phyloP scores from a whole-genome alignment of 1,140 invertebrate genomes.

The Macrosteles quadrilineatus region DNA sequence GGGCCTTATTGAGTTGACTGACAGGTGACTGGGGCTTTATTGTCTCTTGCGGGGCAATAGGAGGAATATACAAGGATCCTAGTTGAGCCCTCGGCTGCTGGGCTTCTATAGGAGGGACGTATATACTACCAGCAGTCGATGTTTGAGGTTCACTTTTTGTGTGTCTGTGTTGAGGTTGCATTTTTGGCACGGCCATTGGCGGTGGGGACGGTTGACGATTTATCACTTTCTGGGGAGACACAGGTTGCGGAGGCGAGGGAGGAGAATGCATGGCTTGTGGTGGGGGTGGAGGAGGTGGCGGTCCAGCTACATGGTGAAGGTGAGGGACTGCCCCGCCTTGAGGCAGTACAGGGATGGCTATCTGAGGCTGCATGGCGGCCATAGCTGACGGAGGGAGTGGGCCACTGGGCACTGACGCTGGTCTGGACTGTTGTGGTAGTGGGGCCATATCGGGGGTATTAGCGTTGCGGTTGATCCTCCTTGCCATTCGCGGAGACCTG shows the following conservation, averaged over 20 bases:
- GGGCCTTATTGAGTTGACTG: constrained; percentile 53
- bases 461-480: constrained; percentile 68
- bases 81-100: constrained; percentile 37
- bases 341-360: constrained; percentile 70
- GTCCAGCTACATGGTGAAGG: not conserved
- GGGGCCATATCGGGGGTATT: constrained; percentile 62
- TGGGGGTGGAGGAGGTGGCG: constrained; percentile 40
- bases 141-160: constrained; percentile 17
- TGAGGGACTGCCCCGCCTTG: constrained; percentile 45
- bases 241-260: constrained; percentile 34
- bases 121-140: constrained; percentile 38
- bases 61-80: constrained; percentile 36
- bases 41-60: constrained; percentile 6
- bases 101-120: constrained; percentile 38
- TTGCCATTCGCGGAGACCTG: constrained; percentile 83
- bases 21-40: constrained; percentile 22
- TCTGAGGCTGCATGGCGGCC: constrained; percentile 62
- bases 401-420: constrained; percentile 44
- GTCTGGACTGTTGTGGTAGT: constrained; percentile 50
- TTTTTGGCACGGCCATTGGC: constrained; percentile 15
- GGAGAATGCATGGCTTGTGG: constrained; percentile 48
- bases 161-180: constrained; percentile 31
- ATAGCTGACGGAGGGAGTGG: constrained; percentile 55
- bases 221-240: constrained; percentile 17
- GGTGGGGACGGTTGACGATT: constrained; percentile 21